Evolutionary conservation across 1,140 invertebrate genomes (phyloP), one percentile per base, ranked within the genome.

Genomic region (Campoletis sonorensis): DNA sequence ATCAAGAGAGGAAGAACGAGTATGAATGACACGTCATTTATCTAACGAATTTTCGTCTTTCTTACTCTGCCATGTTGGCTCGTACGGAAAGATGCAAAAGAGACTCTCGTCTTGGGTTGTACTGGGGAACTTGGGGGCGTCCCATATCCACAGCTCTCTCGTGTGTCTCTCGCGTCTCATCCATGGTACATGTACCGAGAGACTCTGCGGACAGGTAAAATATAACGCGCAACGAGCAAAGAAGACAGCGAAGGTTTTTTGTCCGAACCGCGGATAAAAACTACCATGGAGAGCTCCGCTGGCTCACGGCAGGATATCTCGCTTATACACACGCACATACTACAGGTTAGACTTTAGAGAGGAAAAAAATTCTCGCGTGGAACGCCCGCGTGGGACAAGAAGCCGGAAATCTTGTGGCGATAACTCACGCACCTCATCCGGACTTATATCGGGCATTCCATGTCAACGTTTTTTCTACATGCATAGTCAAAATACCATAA

Each of bases 11-110:
- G 84, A 80, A 84, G 86, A 83, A 84, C 80, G 79, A 71, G 82
- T 85, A 88, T 85, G 88, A 89, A 89, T 87, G 87, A 90, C 87
- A 87, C 85, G 83, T 85, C 86, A 89, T 89, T 90, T 87, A 83
- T 87, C 84, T 79, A 75, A 87, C 83, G 81, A 84, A 79, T 83
- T 84, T 67, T 73, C 45, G 3, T 54, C 30, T 37, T 30, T 7
- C 33, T 10, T 18, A 4, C 27, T 13, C 70, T 18, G 8, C 58
- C 30, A 27, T 58, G 26, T 61, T 75, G 18, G 51, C 51, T 54
- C 51, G 11, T 21, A 54, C 51, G 51, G 51, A 54, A 54, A 18
- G 1, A 21, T 54, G 51, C 51, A 54, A 54, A 54, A 54, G 51
- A 54, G 51, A 54, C 10, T 54, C 51, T 8, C 51, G 51, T 54